phyloP scores from a whole-genome alignment of 2,888 invertebrate genomes.

The Orgyia antiqua region DNA sequence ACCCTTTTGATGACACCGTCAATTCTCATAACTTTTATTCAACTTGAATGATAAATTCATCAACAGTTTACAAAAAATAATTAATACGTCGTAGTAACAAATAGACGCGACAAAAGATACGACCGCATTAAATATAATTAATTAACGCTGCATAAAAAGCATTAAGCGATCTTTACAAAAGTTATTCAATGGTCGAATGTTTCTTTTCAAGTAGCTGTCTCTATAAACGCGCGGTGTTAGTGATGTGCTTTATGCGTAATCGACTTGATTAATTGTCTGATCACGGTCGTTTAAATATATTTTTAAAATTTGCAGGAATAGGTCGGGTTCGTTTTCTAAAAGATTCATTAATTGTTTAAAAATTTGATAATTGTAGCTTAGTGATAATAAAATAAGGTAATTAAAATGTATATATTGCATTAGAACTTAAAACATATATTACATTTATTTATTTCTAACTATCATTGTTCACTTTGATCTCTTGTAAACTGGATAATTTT shows the following conservation, averaged over 20 bases:
- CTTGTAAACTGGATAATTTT: too few species aligned
- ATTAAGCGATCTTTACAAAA: conserved; percentile 42
- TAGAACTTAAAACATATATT: too few species aligned
- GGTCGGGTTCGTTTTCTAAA: too few species aligned
- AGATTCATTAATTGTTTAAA: too few species aligned
- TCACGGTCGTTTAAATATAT: conserved; percentile 26
- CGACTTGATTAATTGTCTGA: conserved; percentile 50
- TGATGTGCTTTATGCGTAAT: conserved; percentile 55
- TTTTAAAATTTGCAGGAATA: neutral
- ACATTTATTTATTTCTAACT: too few species aligned
- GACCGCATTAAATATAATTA: conserved; percentile 67
- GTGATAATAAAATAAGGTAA: too few species aligned
- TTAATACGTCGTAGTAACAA: conserved; percentile 22
- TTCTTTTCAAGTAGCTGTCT: conserved; percentile 57
- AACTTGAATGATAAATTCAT: conserved; percentile 31
- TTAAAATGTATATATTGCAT: too few species aligned
- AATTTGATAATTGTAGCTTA: too few species aligned
- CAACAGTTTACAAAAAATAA: conserved; percentile 23
- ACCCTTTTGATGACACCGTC: conserved; percentile 24
- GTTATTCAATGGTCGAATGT: conserved; percentile 44
- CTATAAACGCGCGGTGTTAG: conserved; percentile 51
- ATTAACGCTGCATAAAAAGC: conserved; percentile 56
- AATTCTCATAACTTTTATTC: conserved; percentile 19
- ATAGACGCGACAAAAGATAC: conserved; percentile 36
- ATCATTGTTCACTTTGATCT: too few species aligned